Base-by-base conservation (phyloP, 2,113 vertebrate genomes). In the Podarcis muralis region DNA sequence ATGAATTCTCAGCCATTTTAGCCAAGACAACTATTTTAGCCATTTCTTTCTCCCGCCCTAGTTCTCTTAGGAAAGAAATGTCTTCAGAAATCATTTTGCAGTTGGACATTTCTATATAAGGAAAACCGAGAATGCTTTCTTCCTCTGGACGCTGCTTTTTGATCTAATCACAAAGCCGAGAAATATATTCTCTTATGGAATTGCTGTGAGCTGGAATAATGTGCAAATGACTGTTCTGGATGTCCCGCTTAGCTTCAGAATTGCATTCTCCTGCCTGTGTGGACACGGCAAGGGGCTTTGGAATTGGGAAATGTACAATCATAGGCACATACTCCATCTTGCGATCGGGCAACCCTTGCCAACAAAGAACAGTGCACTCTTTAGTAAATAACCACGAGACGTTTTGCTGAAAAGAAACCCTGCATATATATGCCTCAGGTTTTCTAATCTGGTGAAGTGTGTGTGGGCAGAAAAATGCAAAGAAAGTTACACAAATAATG, bases 131-230 rank as follows among this genome's bases (percentile, higher is more conserved):
- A 78, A 77, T 69, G 5, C 48, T 32, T 66, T 53, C 1, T 53
- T 76, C 37, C 23, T 66, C 81, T 83, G 6, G 6, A 48, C 40
- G 25, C 27, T 77, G 59, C 74, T 88, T 69, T n/a, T 82, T 57
- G 20, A 27, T n/a, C 37, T 77, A 82, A 77, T 86, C 84, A 82
- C n/a, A 82, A 62, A 69, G 84, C 77, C 23, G 65, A 43, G 11
- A 57, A 80, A 59, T 57, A 15, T 86, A 37, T 37, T 86, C 62
- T 86, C n/a, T 86, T 86, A n/a, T 27, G 59, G 80, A 82, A 68
- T 86, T 82, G 88, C 79, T 75, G 40, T 83, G 84, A 90, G 43
- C n/a, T 40, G 84, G 71, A 90, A 86, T 90, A 82, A 90, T 82
- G 62, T 77, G 79, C 16, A 43, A 90, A 69, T 83, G 81, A 83